phyloP scores from a whole-genome alignment of 2,888 invertebrate genomes.

The Hyalella azteca region DNA sequence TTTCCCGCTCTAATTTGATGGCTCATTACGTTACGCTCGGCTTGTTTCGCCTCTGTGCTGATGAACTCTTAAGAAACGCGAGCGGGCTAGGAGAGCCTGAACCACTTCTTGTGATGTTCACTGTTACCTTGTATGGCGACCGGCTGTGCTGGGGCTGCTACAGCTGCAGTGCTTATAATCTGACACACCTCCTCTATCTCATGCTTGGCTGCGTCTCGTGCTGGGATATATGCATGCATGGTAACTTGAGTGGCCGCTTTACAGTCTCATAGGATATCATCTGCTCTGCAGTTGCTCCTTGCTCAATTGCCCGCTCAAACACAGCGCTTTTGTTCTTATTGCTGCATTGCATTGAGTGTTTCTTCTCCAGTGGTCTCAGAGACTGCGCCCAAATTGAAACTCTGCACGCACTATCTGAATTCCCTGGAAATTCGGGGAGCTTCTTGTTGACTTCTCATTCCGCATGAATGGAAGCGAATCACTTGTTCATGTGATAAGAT shows the following conservation, averaged over 20 bases:
- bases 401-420: no score
- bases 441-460: no score
- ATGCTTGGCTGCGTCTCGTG: neutral
- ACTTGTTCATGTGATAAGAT: no score
- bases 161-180: constrained; percentile 11
- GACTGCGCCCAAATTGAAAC: no score
- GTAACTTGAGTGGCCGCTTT: constrained; percentile 14
- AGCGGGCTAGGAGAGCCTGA: neutral
- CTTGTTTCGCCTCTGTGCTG: neutral
- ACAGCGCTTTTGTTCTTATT: neutral
- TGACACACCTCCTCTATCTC: neutral
- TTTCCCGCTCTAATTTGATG: constrained; percentile 31
- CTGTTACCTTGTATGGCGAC: neutral
- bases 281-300: neutral
- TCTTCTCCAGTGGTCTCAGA: no score
- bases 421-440: no score
- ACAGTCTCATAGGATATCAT: constrained; percentile 17
- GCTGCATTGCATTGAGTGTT: no score
- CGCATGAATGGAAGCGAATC: no score
- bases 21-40: constrained; percentile 31
- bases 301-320: constrained; percentile 10
- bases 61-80: neutral
- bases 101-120: constrained; percentile 1
- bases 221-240: no score
- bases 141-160: no score